Conservation (phyloP, 92 coral and sea anemone species). For the Epizoanthus illoricatus region DNA sequence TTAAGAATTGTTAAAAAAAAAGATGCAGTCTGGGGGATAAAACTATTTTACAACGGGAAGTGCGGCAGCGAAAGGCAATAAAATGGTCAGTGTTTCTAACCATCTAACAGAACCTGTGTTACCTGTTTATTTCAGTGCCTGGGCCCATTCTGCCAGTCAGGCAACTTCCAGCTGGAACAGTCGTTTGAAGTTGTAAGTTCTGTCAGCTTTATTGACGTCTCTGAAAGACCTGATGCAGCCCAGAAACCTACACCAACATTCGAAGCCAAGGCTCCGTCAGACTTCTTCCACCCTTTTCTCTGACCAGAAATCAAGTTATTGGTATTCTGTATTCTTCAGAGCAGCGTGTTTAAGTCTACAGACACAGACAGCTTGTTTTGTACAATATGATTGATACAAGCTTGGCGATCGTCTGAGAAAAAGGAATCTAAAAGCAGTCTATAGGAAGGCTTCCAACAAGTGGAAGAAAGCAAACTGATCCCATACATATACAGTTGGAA, state of each 20-base stretch:
- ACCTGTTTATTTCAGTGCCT: conserved; percentile 66
- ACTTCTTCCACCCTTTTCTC: conserved; percentile 80
- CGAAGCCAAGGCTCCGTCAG: conserved; percentile 87
- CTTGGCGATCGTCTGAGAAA: too few species aligned
- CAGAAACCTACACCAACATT: conserved; percentile 85
- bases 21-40: too few species aligned
- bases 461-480: too few species aligned
- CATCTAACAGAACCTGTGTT: background rate
- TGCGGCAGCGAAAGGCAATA: too few species aligned
- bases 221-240: conserved; percentile 65
- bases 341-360: too few species aligned
- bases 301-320: conserved; percentile 6
- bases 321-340: background rate
- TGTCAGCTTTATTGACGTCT: conserved; percentile 89
- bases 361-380: too few species aligned
- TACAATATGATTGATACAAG: too few species aligned
- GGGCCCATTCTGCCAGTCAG: conserved; percentile 79
- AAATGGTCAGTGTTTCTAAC: too few species aligned
- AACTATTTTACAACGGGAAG: too few species aligned
- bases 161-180: conserved; percentile 58
- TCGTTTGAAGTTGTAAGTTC: conserved; percentile 83
- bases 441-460: too few species aligned
- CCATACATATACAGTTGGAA: too few species aligned
- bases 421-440: too few species aligned
- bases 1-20: background rate